Evolutionary conservation across 35 echinoderm and acorn worm genomes (phyloP).

Genomic region (Apostichopus californicus): DNA sequence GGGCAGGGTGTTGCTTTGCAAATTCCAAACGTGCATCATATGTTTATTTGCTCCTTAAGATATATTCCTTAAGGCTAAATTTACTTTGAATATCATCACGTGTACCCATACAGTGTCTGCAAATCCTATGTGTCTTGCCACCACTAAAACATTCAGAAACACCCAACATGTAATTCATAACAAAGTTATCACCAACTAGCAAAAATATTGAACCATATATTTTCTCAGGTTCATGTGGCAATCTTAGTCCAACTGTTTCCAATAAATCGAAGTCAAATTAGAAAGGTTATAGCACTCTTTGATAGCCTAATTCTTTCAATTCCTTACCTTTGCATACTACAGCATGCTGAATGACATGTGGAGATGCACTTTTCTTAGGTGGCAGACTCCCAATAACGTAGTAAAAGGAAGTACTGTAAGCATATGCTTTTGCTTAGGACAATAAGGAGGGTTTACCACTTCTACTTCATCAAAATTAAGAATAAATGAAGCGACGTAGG

Average conservation of each 20-base stretch:
- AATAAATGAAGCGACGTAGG: too few species aligned
- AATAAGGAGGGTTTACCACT: too few species aligned
- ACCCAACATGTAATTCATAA: too few species aligned
- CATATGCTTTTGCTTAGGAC: slow-evolving; percentile 39
- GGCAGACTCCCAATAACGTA: too few species aligned
- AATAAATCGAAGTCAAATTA: slow-evolving; percentile 6
- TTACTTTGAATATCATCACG: too few species aligned
- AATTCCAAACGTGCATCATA: slow-evolving; percentile 26
- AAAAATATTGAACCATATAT: too few species aligned
- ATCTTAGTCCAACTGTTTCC: slow-evolving; percentile 14
- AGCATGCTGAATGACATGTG: background rate
- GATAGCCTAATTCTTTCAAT: background rate
- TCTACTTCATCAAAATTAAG: too few species aligned
- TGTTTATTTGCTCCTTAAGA: slow-evolving; percentile 26
- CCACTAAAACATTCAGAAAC: too few species aligned
- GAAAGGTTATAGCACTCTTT: slow-evolving; percentile 13
- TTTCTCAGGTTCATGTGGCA: background rate
- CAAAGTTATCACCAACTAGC: too few species aligned
- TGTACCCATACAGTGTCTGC: too few species aligned
- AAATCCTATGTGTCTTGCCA: too few species aligned
- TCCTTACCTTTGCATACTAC: slow-evolving; percentile 27
- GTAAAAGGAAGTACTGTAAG: background rate
- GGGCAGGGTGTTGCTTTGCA: slow-evolving; percentile 22
- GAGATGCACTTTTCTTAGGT: too few species aligned
- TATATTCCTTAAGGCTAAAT: background rate